Evolutionary conservation across 2,888 invertebrate genomes (phyloP).

Genomic region (Nowickia ferox): DNA sequence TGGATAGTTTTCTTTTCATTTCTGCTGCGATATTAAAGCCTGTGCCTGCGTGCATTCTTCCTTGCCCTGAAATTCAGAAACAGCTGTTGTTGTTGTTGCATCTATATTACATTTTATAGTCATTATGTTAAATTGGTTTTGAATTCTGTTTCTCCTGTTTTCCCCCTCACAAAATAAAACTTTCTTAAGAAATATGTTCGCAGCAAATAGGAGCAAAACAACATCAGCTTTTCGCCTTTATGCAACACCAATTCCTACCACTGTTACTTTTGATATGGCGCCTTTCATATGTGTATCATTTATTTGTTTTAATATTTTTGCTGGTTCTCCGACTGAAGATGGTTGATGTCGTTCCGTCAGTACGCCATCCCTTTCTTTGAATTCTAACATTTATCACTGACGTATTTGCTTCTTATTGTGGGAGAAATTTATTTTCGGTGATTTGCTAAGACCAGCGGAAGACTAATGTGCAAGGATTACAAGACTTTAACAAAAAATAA

Average conservation of each 20-base stretch:
- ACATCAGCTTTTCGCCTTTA: slow-evolving; percentile 54
- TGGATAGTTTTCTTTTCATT: not conserved
- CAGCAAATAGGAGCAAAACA: slow-evolving; percentile 23
- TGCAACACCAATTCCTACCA: slow-evolving; percentile 31
- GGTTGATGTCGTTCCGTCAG: slow-evolving; percentile 3
- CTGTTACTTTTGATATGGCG: slow-evolving; percentile 36
- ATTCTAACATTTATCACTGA: slow-evolving; percentile 55
- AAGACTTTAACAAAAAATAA: slow-evolving; percentile 74
- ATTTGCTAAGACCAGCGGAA: slow-evolving; percentile 71
- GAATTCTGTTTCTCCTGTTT: slow-evolving; percentile 28
- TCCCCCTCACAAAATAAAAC: not conserved
- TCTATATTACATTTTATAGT: slow-evolving; percentile 39
- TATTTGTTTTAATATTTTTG: slow-evolving; percentile 11
- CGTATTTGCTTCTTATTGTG: slow-evolving; percentile 43
- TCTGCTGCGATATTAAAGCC: not conserved
- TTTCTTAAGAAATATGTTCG: slow-evolving; percentile 16
- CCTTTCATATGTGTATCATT: slow-evolving; percentile 60
- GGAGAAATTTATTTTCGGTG: slow-evolving; percentile 55
- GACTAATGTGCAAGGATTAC: slow-evolving; percentile 80
- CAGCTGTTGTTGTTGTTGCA: slow-evolving; percentile 6
- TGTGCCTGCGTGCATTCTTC: not conserved
- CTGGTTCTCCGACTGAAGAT: not conserved
- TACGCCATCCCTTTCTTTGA: not conserved
- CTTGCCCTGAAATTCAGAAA: not conserved
- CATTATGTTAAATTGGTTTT: slow-evolving; percentile 61